Base-by-base conservation (phyloP, 2,113 vertebrate species). In the Austrofundulus limnaeus region DNA sequence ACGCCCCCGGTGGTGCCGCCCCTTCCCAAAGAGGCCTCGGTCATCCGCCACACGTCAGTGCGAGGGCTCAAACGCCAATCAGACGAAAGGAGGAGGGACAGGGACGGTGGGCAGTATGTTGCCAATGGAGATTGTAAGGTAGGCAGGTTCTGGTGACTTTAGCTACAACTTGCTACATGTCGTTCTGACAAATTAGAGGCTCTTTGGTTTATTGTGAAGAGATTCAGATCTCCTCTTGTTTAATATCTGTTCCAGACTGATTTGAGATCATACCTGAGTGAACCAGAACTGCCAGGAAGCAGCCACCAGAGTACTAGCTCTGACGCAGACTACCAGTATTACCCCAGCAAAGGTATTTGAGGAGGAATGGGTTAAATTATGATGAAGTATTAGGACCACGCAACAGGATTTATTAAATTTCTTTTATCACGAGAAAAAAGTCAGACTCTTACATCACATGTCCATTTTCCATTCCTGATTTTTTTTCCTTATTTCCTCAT, bases 41-140 rank as follows among this genome's bases (percentile, higher is more conserved):
- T 95, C 86, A 95, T 97, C 88, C 94, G 97, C 48, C 97, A 98
- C 80, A 97, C 91, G 0, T 98, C 97, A 0, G 97, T 99, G 72
- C 92, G 97, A 2, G 97, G 96, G 47, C 93, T 98, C 21, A 99
- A 98, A 71, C 93, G 97, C 2, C 97, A 99, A 73, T 99, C 97
- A 0, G 96, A 98, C 0, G 97, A 96, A 88, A 94, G 96, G 85
- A 97, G 95, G 85, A 85, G 95, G 72, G 97, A 98, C 85, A 81
- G 95, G 47, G 97, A 98, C 54, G 84, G 91, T 0, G 95, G 94
- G 3, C 93, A 94, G 77, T 95, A 85, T 13, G 50, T 82, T 24
- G 69, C 91, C 47, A 96, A 97, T 2, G 97, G 96, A 77, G 96
- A 98, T 77, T 92, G 88, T 24, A 93, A 93, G 94, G 96, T 97